Base-by-base conservation (phyloP, 2,888 invertebrate genomes). In the Notodonta dromedarius region DNA sequence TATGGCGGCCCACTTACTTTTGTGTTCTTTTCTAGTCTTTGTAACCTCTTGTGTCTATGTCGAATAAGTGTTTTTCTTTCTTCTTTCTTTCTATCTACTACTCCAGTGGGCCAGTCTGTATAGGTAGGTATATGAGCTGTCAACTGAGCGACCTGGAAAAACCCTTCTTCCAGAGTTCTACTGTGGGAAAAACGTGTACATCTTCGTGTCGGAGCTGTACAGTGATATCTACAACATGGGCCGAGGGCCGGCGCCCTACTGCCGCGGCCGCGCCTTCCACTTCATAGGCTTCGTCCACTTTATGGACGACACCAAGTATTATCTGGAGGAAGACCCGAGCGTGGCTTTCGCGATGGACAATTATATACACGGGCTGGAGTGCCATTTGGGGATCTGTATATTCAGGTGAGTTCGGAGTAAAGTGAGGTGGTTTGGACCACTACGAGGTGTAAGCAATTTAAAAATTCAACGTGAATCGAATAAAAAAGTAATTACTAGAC, bases 151-250 rank as follows among this genome's bases (percentile, higher is more conserved):
- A 35, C 7, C 11, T 0, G 2, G 3, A 46, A 13, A 46, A 46
- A n/a, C n/a, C n/a, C 14, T 58, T 59, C 32, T 69, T 71, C 4
- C 82, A 93, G 93, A 92, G 65, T 93, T 69, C 70, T 92, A 92
- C 66, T 93, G 93, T 76, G 92, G 91, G 8, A 90, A 83, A 62
- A 91, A 92, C 67, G 88, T 91, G 0, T 93, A 93, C 69, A 73
- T 93, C 7, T 93, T 93, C 66, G 24, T 91, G 12, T 92, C 93
- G 1, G 91, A 91, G 67, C 57, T 92, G 6, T 92, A 92, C 77
- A 91, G 89, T 48, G 93, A 93, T 54, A 91, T 93, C 7, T 93
- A 93, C 79, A 77, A 85, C 68, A 91, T 93, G 87, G 93, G 93
- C 0, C 73, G 74, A 4, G 89, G 91, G 0, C 77, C 81, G 3